These are phyloP conservation scores for Rhea pennata DNA, from an alignment of 2,113 vertebrate species.

Conservation along the genomic window DNA sequence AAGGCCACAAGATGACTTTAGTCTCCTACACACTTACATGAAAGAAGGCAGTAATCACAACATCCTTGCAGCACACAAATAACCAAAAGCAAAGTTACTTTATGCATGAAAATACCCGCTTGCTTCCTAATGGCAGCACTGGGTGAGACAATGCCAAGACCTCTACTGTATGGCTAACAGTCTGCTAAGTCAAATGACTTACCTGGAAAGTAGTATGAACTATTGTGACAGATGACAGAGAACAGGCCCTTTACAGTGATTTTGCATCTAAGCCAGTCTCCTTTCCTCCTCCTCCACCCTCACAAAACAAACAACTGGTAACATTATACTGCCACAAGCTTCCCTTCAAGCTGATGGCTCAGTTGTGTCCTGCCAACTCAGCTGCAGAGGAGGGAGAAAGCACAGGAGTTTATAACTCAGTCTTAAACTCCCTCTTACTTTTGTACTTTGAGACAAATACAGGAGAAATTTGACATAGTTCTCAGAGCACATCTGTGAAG, in stretches of 20 bases:
- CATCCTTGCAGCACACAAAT: background rate
- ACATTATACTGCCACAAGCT: background rate
- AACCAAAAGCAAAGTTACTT: background rate
- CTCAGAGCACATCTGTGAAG: background rate
- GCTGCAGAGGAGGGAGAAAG: background rate
- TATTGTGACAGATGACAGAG: background rate
- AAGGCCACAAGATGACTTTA: background rate
- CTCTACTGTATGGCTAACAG: background rate
- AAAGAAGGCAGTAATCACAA: background rate
- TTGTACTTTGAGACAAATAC: background rate
- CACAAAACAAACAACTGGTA: background rate
- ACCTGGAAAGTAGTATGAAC: background rate
- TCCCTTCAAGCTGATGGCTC: background rate
- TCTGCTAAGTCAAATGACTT: background rate
- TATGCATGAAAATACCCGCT: background rate
- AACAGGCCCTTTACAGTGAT: background rate
- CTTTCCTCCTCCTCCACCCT: background rate
- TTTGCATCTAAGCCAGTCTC: background rate
- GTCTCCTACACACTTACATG: background rate
- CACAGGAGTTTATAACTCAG: accelerated
- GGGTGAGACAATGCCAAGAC: background rate
- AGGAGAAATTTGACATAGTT: background rate
- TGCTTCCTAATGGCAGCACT: background rate
- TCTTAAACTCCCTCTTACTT: background rate
- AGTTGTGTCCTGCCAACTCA: background rate